Percentiles rank a stretch among this genome's conserved stretches.
Conservation (phyloP, 2,888 invertebrate species). For the Spicauda simplicius region DNA sequence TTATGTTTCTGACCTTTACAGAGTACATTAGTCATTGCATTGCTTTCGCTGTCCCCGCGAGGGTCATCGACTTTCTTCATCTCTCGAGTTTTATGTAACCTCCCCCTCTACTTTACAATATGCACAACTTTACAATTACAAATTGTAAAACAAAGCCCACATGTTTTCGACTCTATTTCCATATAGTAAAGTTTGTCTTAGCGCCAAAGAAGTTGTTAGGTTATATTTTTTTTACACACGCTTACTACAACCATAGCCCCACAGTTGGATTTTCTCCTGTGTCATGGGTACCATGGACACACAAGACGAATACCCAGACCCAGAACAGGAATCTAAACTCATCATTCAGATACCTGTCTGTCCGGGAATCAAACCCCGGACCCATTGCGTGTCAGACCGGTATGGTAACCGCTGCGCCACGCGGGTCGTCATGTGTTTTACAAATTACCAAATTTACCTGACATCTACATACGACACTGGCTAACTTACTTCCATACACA, state of each 20-base stretch:
- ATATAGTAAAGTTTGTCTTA: conserved; percentile 33
- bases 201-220: background rate
- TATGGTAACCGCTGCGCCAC: too few relatives aligned
- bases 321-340: too few relatives aligned
- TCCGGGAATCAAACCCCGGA: too few relatives aligned
- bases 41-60: conserved; percentile 69
- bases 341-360: too few relatives aligned
- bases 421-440: conserved; percentile 11
- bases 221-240: too few relatives aligned
- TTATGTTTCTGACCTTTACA: conserved; percentile 42
- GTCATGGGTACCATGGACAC: too few relatives aligned
- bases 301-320: too few relatives aligned
- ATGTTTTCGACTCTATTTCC: background rate
- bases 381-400: too few relatives aligned
- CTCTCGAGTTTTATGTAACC: conserved; percentile 74
- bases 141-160: background rate
- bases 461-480: background rate
- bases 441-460: conserved; percentile 19
- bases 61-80: conserved; percentile 67
- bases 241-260: too few relatives aligned
- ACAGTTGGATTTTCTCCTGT: too few relatives aligned
- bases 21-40: conserved; percentile 61
- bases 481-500: conserved; percentile 28
- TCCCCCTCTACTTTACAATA: conserved; percentile 56
- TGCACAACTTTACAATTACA: conserved; percentile 36